Evolutionary conservation across 2,888 invertebrate genomes (phyloP), one percentile per base, ranked within the genome.

Genomic region (Pristionchus entomophagus): DNA sequence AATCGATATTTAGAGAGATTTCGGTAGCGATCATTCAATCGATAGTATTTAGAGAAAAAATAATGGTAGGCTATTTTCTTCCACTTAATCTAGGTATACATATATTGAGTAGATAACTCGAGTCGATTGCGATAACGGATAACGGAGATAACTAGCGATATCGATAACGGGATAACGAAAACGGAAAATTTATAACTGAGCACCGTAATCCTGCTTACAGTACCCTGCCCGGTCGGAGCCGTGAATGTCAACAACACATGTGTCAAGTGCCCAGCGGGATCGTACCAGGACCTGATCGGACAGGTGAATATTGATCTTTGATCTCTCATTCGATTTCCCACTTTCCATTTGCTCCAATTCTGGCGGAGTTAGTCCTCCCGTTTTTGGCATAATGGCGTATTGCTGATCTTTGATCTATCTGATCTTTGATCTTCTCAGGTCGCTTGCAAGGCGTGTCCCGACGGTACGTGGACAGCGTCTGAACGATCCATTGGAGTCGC

Each of bases 171-270:
- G n/a, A n/a, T n/a, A n/a, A n/a, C n/a, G n/a, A n/a, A n/a, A n/a
- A n/a, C n/a, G n/a, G n/a, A n/a, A 77, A 80, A 35, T 51, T 5
- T 14, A 32, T 29, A n/a, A 62, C 19, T 62, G 19, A 35, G 1
- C 29, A 69, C 38, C 69, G 22, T 69, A 38, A 10, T 35, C 35
- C 35, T 62, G n/a, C n/a, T 88, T 95, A 90, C 92, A 97, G 97
- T 98, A 88, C 97, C 98, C 93, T 99, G 99, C 94, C 98, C 99
- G 12, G 97, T 97, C 90, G 99, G 99, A 92, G 97, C 98, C 0
- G 97, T 96, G 93, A 96, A 96, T 91, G 97, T 97, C 91, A 97
- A 97, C 94, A 96, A 97, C 93, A 95, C 96, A 94, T 98, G 98
- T 93, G 95, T 96, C 82, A 95, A 96, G 87, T 98, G 98, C 94